These are phyloP conservation scores for Zingel zingel DNA, from an alignment of 2,113 vertebrate species.

Conservation along the genomic window DNA sequence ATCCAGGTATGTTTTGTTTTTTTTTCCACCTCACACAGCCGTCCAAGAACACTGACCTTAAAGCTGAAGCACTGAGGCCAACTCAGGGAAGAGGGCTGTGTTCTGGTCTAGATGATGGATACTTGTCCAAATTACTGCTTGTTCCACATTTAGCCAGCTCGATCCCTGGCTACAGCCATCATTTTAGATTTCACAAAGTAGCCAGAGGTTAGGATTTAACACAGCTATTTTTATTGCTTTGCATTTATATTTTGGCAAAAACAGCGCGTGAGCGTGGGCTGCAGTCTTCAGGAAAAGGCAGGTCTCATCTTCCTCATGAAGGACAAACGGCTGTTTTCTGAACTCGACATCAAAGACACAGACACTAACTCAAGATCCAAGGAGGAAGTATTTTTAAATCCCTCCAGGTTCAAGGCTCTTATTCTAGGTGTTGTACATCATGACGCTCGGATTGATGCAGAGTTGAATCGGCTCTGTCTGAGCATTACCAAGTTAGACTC, in stretches of 20 bases:
- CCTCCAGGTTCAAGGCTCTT: slow-evolving; percentile 28
- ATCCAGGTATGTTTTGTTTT: rapidly evolving
- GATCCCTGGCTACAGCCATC: slow-evolving; percentile 21
- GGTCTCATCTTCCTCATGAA: slow-evolving; percentile 40
- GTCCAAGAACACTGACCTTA: slow-evolving; percentile 22
- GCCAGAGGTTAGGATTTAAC: slow-evolving; percentile 64
- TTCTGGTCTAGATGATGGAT: slow-evolving; percentile 14
- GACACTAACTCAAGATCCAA: slow-evolving; percentile 28
- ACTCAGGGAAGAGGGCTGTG: slow-evolving; percentile 5
- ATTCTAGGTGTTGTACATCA: not conserved
- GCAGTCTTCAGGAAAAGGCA: slow-evolving; percentile 36
- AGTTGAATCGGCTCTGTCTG: slow-evolving; percentile 27
- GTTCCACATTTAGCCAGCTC: slow-evolving; percentile 15
- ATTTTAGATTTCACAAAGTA: slow-evolving; percentile 31
- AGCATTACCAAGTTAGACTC: slow-evolving; percentile 3
- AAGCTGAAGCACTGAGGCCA: slow-evolving; percentile 23
- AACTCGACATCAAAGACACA: slow-evolving; percentile 63
- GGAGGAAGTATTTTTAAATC: slow-evolving; percentile 65
- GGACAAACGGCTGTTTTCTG: slow-evolving; percentile 59
- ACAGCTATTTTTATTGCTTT: slow-evolving; percentile 49
- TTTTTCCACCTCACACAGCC: not conserved
- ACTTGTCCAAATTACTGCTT: slow-evolving; percentile 10
- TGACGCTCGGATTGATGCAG: slow-evolving; percentile 19
- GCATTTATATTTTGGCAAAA: slow-evolving; percentile 56
- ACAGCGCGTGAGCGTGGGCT: not conserved